Evolutionary conservation across 2,113 vertebrate genomes (phyloP).

Genomic region (Eulemur macaco): DNA sequence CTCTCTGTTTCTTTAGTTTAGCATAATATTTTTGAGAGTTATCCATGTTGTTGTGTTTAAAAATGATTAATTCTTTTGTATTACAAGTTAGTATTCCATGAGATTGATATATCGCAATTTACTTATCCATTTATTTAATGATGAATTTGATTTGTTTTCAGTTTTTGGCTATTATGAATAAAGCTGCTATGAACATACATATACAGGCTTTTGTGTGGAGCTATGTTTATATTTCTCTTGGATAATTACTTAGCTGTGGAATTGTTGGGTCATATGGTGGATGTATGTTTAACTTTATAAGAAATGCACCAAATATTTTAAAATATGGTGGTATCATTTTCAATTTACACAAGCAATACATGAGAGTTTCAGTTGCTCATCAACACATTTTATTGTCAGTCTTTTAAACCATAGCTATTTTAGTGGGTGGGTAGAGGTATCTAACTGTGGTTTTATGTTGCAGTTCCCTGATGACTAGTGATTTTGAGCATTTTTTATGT

Average conservation of each 20-base stretch:
- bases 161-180: neutral
- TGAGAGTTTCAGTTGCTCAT: neutral
- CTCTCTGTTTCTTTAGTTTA: neutral
- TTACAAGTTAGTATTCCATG: neutral
- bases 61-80: neutral
- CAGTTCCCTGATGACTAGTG: constrained; percentile 25
- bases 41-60: neutral
- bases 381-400: neutral
- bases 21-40: neutral
- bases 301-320: neutral
- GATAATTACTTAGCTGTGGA: constrained; percentile 4
- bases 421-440: neutral
- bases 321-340: neutral
- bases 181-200: neutral
- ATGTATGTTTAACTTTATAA: neutral
- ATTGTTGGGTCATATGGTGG: neutral
- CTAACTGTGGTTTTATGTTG: neutral
- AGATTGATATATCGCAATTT: neutral
- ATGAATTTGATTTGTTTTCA: neutral
- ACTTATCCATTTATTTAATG: neutral
- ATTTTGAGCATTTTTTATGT: neutral
- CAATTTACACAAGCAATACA: neutral
- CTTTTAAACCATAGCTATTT: neutral
- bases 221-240: neutral
- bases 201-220: neutral